These are phyloP conservation scores for Hyles lineata DNA, from an alignment of 2,888 invertebrate genomes.

Conservation along the genomic window DNA sequence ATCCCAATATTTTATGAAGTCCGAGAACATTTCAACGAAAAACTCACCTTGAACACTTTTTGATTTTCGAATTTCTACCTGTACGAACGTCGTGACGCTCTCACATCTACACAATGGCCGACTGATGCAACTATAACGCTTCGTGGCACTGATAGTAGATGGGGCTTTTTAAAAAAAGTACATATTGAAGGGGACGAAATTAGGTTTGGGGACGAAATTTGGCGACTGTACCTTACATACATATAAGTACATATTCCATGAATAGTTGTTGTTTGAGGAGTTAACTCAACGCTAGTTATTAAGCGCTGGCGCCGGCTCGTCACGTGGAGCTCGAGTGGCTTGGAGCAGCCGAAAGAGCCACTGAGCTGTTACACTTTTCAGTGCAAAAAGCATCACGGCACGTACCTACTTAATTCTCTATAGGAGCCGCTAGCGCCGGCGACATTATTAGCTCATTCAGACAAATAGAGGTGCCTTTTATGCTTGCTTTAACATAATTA, in stretches of 20 bases:
- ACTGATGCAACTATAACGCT: too few species aligned
- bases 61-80: too few species aligned
- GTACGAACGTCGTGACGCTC: too few species aligned
- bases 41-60: too few species aligned
- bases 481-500: slow-evolving; percentile 2
- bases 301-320: neutral
- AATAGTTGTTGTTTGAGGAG: neutral
- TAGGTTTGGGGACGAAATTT: too few species aligned
- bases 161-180: too few species aligned
- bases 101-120: too few species aligned
- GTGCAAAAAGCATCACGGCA: slow-evolving; percentile 18
- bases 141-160: too few species aligned
- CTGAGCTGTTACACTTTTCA: slow-evolving; percentile 24
- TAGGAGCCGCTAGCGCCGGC: neutral
- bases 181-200: too few species aligned
- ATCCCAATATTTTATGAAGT: too few species aligned
- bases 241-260: neutral
- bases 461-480: slow-evolving; percentile 25
- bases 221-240: too few species aligned
- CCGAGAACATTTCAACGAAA: too few species aligned
- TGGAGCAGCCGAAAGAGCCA: slow-evolving; percentile 10
- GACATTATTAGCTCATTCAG: slow-evolving; percentile 19
- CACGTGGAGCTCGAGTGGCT: neutral
- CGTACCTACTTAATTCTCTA: slow-evolving; percentile 6
- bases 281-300: neutral